A percentile compares a stretch with the other conserved stretches of the same genome.
Evolutionary conservation across 1,140 invertebrate genomes (phyloP).

Genomic region (Apolygus lucorum): DNA sequence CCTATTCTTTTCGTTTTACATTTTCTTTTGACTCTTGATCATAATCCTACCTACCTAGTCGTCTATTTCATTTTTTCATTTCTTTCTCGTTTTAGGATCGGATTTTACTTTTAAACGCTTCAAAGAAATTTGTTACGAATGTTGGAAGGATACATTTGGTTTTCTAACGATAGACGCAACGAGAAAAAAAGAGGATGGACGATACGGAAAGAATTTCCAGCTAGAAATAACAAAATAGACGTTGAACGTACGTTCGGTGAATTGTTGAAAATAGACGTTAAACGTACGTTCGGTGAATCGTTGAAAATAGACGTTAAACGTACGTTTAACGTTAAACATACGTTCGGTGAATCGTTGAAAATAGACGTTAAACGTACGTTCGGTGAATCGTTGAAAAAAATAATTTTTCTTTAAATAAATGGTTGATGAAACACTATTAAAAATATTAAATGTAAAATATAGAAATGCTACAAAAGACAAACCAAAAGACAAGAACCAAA

Average conservation of each 20-base stretch:
- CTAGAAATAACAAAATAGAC: not conserved
- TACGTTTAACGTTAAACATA: not conserved
- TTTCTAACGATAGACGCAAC: slow-evolving; percentile 7
- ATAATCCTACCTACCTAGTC: too few relatives aligned
- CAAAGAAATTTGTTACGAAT: not conserved
- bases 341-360: not conserved
- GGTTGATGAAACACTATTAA: too few relatives aligned
- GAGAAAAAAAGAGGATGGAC: not conserved
- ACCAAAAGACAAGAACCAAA: too few relatives aligned
- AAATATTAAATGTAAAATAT: too few relatives aligned
- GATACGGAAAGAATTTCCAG: slow-evolving; percentile 9
- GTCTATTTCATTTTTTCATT: too few relatives aligned
- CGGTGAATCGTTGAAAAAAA: not conserved
- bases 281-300: not conserved
- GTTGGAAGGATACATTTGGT: slow-evolving; percentile 3
- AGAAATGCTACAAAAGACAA: too few relatives aligned
- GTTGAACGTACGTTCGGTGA: not conserved
- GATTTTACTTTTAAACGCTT: too few relatives aligned
- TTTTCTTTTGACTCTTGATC: too few relatives aligned
- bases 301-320: slow-evolving; percentile 1
- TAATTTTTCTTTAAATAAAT: not conserved
- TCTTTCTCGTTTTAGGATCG: slow-evolving; percentile 12
- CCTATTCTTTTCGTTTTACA: too few relatives aligned
- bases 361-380: slow-evolving; percentile 1
- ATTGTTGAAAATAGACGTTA: not conserved